Evolutionary conservation across 2,113 vertebrate genomes (phyloP), one percentile per base, ranked within the genome.

Genomic region (Uropsilus gracilis): DNA sequence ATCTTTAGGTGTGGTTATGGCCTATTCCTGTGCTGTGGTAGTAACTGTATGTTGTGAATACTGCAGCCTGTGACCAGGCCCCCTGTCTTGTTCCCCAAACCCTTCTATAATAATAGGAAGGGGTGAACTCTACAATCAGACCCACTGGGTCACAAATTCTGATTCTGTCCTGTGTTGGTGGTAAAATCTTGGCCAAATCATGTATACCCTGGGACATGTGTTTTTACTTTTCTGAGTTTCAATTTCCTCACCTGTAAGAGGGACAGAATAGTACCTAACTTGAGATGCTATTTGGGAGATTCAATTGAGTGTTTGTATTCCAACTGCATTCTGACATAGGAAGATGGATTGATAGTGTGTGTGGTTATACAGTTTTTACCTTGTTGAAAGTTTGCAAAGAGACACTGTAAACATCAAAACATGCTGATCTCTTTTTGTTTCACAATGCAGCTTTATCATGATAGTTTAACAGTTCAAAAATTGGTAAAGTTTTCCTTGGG

Each of bases 171-270:
- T 37, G 3, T 37, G 28, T 1, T 55, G 64, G 34, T 7, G 14
- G 14, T 59, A 14, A 83, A 57, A 66, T 66, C 30, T 18, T 69
- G 26, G 50, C 7, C 18, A 78, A 78, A 42, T 80, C 0, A 8
- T 5, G 55, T 61, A 2, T n/a, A 7, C 5, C 6, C 0, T 9
- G 3, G 22, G 11, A 20, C 48, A 63, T 59, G 6, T 8, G 8
- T 11, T 22, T 53, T 13, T 24, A 17, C 18, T 13, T 22, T 24
- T n/a, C 39, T 48, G 63, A 48, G 26, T 42, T 3, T 81, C 44
- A 22, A 39, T 26, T 57, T 46, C 24, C 50, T 61, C 50, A 46
- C 12, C 22, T 44, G 14, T 64, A 14, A 76, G 30, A 28, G 32
- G 50, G 8, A 2, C n/a, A 37, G 63, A 77, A 9, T 6, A 50